Base-by-base conservation (phyloP, 1,140 invertebrate species). In the Lineus longissimus region DNA sequence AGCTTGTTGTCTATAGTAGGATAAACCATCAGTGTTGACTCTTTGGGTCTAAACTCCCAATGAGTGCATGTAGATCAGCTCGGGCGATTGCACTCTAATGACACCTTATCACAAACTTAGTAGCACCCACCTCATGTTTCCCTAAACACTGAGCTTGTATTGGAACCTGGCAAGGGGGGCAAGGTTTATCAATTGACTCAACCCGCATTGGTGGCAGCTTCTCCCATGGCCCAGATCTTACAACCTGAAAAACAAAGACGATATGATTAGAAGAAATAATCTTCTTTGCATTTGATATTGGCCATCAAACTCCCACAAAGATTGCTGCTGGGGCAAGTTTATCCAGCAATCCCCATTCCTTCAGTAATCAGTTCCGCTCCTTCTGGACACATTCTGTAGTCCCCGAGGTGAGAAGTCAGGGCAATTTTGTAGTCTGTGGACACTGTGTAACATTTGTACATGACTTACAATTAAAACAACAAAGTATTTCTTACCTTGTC, bases 141-240 rank as follows among this genome's bases (percentile, higher is more conserved):
- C 93, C 93, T 64, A 91, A 85, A 79, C 94, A 96, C 2, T 86
- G 86, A 0, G 93, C 85, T 55, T 85, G 80, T 0, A 95, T 85
- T 1, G 87, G 87, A 7, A 89, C 85, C 47, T 83, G 79, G 71
- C 87, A 87, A 2, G 86, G 85, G 61, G 85, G 84, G 72, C 86
- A 87, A 0, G 81, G 79, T 64, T 82, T 54, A 80, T 84, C 70
- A 73, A 88, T 86, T 31, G 87, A 84, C 73, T 92, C 86, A 73
- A 87, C 82, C 70, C 83, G 76, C 2, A 80, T 77, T 31, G 59
- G 66, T 61, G 76, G 57, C 63, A 71, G 74, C 73, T 76, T 71
- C 63, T 92, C 90, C 90, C 91, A 93, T 1, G 91, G 91, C 40
- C 89, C 90, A 17, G 85, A 83, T 31, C 88, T 86, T 73, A 87